phyloP scores from a whole-genome alignment of 2,113 vertebrate genomes.

The Atlantisia rogersi region DNA sequence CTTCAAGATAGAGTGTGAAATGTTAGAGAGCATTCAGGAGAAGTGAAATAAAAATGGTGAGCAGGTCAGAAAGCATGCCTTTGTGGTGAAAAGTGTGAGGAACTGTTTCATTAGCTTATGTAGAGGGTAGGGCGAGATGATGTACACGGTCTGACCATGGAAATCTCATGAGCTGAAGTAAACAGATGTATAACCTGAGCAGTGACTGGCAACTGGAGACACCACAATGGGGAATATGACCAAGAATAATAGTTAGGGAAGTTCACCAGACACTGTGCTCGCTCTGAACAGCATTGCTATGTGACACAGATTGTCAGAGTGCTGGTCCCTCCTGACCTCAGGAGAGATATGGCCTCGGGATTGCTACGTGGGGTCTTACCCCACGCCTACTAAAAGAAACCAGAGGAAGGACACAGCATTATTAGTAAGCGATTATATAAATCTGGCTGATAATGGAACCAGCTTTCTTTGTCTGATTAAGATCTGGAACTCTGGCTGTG shows the following conservation, averaged over 20 bases:
- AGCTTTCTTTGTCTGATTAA: constrained; percentile 80
- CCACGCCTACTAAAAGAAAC: not conserved
- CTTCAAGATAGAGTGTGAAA: rapidly evolving
- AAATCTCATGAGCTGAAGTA: not conserved
- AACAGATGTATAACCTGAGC: not conserved
- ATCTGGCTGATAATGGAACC: constrained; percentile 70
- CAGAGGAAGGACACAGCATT: constrained; percentile 18
- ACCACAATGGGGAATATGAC: not conserved
- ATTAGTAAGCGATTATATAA: constrained; percentile 65
- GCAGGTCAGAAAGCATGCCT: not conserved
- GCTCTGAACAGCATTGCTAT: not conserved
- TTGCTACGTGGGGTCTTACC: not conserved
- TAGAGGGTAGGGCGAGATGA: not conserved
- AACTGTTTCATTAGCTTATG: not conserved
- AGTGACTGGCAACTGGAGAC: not conserved
- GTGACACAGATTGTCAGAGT: not conserved
- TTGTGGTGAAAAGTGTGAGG: not conserved
- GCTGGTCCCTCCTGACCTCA: rapidly evolving
- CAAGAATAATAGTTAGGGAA: not conserved
- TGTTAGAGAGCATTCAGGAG: not conserved
- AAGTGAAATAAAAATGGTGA: not conserved
- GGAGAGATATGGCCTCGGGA: not conserved
- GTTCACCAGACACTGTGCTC: not conserved
- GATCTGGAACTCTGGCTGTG: constrained; percentile 70
- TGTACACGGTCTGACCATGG: not conserved